Evolutionary conservation across 2,797 vertebrate genomes (phyloP).

Genomic region (Pitangus sulphuratus): DNA sequence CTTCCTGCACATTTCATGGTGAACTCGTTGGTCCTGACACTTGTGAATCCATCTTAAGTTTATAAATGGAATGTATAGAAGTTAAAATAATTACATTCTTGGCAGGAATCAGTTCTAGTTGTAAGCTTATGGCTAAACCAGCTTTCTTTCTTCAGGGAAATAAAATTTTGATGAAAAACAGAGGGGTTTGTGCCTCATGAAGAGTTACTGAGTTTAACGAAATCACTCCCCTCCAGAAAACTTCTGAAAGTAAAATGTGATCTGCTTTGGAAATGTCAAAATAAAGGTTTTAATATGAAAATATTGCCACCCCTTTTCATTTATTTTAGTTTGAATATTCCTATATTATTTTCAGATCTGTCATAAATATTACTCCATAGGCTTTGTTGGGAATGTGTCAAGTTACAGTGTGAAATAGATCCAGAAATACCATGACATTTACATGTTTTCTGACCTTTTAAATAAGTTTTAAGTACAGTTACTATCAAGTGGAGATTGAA

Average conservation of each 20-base stretch:
- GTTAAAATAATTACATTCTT: background rate
- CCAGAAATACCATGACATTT: background rate
- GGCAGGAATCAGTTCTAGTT: background rate
- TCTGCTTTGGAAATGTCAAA: background rate
- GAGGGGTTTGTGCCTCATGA: background rate
- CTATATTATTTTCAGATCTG: background rate
- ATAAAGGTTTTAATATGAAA: background rate
- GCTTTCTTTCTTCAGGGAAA: background rate
- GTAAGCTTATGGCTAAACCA: background rate
- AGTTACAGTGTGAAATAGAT: background rate
- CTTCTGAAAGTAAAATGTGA: background rate
- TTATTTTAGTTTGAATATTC: background rate
- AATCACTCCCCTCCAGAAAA: background rate
- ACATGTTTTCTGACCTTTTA: background rate
- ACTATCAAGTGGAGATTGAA: background rate
- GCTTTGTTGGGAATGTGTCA: background rate
- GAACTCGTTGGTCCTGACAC: background rate
- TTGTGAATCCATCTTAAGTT: background rate
- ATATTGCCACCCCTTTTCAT: background rate
- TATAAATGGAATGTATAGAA: background rate
- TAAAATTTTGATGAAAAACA: background rate
- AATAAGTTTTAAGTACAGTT: background rate
- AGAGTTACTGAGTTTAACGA: background rate
- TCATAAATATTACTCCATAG: background rate
- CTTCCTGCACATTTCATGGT: background rate